These are phyloP conservation scores for Drepanosiphum platanoidis DNA, from an alignment of 2,888 invertebrate species.

Conservation along the genomic window DNA sequence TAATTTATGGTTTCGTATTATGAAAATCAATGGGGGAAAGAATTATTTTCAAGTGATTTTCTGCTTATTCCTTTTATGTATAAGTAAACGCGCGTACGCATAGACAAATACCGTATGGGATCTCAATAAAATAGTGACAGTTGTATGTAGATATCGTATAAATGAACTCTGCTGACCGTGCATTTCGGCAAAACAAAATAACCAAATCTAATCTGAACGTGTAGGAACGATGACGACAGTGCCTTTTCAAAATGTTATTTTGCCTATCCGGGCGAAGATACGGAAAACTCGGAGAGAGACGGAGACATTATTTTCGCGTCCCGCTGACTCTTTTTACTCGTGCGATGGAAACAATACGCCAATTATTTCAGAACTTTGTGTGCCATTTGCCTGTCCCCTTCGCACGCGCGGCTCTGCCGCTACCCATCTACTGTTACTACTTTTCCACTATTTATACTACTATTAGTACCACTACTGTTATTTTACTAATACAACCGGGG, in stretches of 20 bases:
- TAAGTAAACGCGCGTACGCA: not conserved
- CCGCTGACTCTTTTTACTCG: not conserved
- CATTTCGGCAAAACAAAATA: conserved; percentile 22
- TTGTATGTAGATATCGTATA: not conserved
- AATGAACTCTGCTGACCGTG: not conserved
- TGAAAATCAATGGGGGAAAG: too few relatives aligned
- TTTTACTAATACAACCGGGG: not conserved
- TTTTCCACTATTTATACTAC: not conserved
- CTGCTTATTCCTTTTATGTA: not conserved
- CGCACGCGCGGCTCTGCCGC: not conserved
- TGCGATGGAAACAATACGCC: conserved; percentile 6
- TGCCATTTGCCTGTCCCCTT: not conserved
- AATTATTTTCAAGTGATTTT: too few relatives aligned
- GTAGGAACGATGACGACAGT: not conserved
- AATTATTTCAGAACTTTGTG: conserved; percentile 31
- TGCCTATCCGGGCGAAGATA: not conserved
- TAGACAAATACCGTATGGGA: too few relatives aligned
- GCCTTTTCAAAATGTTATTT: not conserved
- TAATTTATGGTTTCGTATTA: too few relatives aligned
- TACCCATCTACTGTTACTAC: not conserved
- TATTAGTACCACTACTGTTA: not conserved
- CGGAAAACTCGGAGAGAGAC: not conserved
- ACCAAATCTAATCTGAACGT: conserved; percentile 5
- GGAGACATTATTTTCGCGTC: conserved; percentile 14
- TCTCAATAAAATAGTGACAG: not conserved